Percentiles rank a stretch among this genome's conserved stretches.
These are phyloP conservation scores for Felis catus DNA, from an alignment of 2,113 vertebrate genomes.

Conservation along the genomic window DNA sequence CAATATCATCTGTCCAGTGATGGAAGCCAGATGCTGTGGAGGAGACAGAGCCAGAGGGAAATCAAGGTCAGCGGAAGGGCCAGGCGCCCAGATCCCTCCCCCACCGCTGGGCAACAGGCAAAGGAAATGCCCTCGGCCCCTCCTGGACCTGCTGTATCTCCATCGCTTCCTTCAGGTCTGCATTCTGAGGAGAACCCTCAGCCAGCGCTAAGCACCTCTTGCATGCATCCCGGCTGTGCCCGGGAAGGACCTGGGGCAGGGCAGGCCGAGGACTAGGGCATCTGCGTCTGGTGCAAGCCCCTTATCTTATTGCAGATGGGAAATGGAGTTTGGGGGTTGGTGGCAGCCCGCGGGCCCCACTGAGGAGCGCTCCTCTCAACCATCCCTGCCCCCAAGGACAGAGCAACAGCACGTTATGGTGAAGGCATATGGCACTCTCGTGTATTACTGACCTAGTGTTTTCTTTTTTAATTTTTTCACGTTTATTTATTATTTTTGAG, in stretches of 20 bases:
- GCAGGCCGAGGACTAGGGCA: neutral
- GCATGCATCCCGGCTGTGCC: neutral
- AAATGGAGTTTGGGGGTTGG: neutral
- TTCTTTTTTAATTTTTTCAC: no score
- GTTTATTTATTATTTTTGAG: no score
- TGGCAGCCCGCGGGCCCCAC: neutral
- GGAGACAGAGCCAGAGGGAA: neutral
- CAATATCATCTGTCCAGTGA: neutral
- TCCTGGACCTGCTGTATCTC: accelerated
- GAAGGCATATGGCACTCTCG: accelerated
- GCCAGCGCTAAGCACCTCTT: neutral
- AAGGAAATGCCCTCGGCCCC: neutral
- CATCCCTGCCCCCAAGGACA: neutral
- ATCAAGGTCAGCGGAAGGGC: neutral
- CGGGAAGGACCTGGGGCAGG: neutral
- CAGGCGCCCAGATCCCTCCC: neutral
- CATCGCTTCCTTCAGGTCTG: no score
- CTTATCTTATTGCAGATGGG: neutral
- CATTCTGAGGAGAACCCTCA: neutral
- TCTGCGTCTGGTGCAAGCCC: accelerated
- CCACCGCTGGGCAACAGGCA: accelerated
- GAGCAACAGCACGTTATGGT: accelerated
- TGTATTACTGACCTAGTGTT: neutral
- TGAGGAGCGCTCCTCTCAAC: accelerated
- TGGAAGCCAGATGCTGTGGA: neutral